Evolutionary conservation across 2,888 invertebrate genomes (phyloP), one percentile per base, ranked within the genome.

Genomic region (Acanthosepion lycidas): DNA sequence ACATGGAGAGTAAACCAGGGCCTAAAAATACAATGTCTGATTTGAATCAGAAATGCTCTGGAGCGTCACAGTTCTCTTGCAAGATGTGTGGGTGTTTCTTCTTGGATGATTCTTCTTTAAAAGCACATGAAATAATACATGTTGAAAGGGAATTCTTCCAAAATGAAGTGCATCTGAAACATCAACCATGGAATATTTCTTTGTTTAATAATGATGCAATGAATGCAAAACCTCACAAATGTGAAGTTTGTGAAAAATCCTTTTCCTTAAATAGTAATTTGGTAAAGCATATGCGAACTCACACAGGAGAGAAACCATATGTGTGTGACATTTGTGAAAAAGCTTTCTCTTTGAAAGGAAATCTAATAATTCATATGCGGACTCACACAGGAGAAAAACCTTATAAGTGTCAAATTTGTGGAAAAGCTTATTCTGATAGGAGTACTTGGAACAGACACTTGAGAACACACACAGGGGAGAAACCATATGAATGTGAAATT

Each of bases 231-330:
- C 33, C 15, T 48, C 28, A 92, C 92, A 92, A 92, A 20, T 92
- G 92, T n/a, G 94, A 94, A 94, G n/a, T 64, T 9, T 94, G 94
- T 94, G 94, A 59, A 26, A 94, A 94, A 64, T 15, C 55, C 26
- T 94, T 94, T 55, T 64, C 42, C 23, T 23, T 53, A 48, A 64
- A 64, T 12, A 94, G 42, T 59, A 55, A 94, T 64, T 64, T 94
- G 33, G 18, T 33, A 15, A 94, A 48, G 42, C 94, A 94, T 1
- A 59, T 64, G 94, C 23, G 94, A 9, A 94, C 48, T 55, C 94
- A 94, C 64, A 94, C 64, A 6, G 94, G 94, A 18, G 64, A 94
- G 64, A 94, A 94, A 42, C 94, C 94, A 6, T 94, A 64, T 18
- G 15, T 26, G n/a, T 94, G 94, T 59, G 64, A 59, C 3, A 48